Evolutionary conservation across 2,797 vertebrate species (phyloP).

Genomic region (Alauda arvensis): DNA sequence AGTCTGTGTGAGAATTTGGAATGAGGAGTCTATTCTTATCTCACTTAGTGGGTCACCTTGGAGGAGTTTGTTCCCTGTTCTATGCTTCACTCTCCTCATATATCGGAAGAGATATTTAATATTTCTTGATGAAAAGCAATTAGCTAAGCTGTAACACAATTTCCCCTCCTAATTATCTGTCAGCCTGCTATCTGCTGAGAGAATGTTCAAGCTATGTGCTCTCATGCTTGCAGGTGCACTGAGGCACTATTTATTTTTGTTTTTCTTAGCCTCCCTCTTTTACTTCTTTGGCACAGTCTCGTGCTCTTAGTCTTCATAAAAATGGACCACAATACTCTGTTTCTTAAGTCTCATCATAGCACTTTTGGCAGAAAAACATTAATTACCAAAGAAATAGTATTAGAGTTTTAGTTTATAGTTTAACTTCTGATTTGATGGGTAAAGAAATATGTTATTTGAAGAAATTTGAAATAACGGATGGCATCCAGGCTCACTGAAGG

Average conservation of each 20-base stretch:
- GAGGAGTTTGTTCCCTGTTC: background rate
- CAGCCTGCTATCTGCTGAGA: background rate
- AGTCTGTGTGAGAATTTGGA: background rate
- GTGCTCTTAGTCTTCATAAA: background rate
- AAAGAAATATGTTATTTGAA: background rate
- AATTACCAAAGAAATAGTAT: background rate
- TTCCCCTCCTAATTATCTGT: constrained; percentile 12
- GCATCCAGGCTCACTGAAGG: background rate
- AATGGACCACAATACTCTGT: background rate
- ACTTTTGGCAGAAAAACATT: background rate
- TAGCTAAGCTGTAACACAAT: constrained; percentile 10
- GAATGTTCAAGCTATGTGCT: background rate
- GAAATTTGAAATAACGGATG: background rate
- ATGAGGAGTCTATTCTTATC: constrained; percentile 23
- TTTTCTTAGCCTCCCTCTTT: background rate
- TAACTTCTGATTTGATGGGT: background rate
- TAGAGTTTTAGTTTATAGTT: background rate
- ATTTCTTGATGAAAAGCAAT: constrained; percentile 34
- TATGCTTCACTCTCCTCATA: background rate
- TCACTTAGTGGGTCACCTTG: constrained; percentile 29
- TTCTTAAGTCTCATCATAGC: background rate
- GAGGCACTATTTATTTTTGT: background rate
- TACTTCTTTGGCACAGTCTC: background rate
- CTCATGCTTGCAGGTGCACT: background rate
- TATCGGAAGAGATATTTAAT: background rate